Evolutionary conservation across 2,888 invertebrate genomes (phyloP), one percentile per base, ranked within the genome.

Genomic region (Philopedon plagiatum): DNA sequence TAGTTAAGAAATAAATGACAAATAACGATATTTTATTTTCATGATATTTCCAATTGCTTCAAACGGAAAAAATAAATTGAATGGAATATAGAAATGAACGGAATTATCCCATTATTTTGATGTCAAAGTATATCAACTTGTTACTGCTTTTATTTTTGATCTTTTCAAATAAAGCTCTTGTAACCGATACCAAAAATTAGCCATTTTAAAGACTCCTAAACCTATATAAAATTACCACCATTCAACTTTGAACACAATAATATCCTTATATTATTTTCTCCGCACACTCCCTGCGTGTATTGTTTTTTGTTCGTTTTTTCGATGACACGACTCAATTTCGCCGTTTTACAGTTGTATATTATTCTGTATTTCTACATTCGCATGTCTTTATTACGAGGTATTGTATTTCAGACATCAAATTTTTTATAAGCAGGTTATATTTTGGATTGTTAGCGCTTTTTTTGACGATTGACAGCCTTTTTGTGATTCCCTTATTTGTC

Each of bases 171-270:
- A 54, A 34, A 18, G 15, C 32, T 37, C n/a, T 9, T 1, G 63
- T 63, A 69, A 69, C 63, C 19, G 69, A 69, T 56, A 54, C 56
- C 34, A 15, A 29, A 69, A 54, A 61, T 68, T 51, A 68, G 9
- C 61, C 37, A 54, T 68, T 61, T 56, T 13, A 29, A 63, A 44
- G 7, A n/a, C n/a, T 23, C 29, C 19, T 32, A 69, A 63, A 29
- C 56, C 63, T 63, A 63, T 69, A 69, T 69, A 69, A 69, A 69
- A 69, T 69, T 69, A 63, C 61, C 26, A 34, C 61, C 21, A 60
- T 68, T 69, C 62, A 62, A 21, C 41, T 19, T 23, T 58, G 21
- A 41, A 21, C 37, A 19, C 26, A 37, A 41, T 39, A 23, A 26
- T 37, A 41, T 58, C 39, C 58, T 26, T 58, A 41, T 11, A 23